Evolutionary conservation across 2,888 invertebrate species (phyloP).

Genomic region (Pterobdella sp.): DNA sequence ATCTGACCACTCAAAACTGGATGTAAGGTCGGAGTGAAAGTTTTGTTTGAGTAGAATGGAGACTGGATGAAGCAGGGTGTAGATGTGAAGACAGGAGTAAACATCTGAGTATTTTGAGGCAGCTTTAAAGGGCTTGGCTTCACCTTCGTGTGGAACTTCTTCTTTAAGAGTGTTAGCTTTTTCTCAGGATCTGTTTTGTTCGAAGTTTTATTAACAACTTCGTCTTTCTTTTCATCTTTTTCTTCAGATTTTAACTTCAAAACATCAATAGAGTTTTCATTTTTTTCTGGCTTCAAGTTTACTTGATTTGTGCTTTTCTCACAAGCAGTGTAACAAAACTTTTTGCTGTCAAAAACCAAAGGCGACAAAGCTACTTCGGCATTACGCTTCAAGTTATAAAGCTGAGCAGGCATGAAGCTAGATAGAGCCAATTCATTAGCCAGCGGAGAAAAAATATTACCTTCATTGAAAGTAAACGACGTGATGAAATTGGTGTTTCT

Average conservation of each 20-base stretch:
- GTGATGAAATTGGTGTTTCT: background rate
- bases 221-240: background rate
- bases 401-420: background rate
- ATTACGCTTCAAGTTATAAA: background rate
- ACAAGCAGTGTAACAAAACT: background rate
- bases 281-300: too few species aligned
- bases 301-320: too few species aligned
- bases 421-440: background rate
- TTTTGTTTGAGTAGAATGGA: background rate
- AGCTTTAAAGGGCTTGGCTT: background rate
- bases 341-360: background rate
- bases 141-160: background rate
- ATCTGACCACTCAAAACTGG: constrained; percentile 37
- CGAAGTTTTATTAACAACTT: background rate
- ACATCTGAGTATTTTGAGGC: constrained; percentile 4
- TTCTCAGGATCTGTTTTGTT: too few species aligned
- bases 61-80: background rate
- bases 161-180: background rate
- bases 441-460: background rate
- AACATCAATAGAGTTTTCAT: too few species aligned
- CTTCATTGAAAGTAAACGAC: too few species aligned
- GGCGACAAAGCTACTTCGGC: background rate
- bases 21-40: background rate
- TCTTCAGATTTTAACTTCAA: background rate
- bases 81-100: background rate